Conservation (phyloP, 2,797 vertebrate genomes). For the Peromyscus nudipes region DNA sequence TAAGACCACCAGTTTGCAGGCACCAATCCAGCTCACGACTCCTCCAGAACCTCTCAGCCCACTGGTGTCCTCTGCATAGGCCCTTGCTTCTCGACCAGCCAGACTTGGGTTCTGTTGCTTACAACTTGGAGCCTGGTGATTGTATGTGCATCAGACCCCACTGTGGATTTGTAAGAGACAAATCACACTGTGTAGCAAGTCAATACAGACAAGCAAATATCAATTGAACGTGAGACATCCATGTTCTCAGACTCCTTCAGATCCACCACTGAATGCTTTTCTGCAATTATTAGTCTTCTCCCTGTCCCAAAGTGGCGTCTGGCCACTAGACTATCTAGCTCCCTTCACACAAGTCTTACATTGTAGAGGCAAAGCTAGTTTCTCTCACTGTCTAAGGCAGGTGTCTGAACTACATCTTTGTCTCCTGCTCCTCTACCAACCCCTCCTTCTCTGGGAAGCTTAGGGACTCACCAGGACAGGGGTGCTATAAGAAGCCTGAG, state of each 20-base stretch:
- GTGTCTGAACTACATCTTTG: not conserved
- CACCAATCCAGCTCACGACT: not conserved
- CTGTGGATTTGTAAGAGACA: not conserved
- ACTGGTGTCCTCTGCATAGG: not conserved
- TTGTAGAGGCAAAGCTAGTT: not conserved
- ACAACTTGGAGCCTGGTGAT: not conserved
- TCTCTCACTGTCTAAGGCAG: not conserved
- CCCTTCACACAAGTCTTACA: not conserved
- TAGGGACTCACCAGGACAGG: not conserved
- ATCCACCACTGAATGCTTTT: not conserved
- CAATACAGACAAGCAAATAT: not conserved
- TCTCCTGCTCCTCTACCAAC: not conserved
- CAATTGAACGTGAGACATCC: not conserved
- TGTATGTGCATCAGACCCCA: not conserved
- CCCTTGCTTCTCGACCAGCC: not conserved
- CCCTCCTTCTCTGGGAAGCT: not conserved
- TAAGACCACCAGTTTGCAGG: too few species aligned
- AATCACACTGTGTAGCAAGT: not conserved
- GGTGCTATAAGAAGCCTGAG: not conserved
- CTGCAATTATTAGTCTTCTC: too few species aligned
- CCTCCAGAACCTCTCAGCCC: not conserved
- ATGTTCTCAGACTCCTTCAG: not conserved
- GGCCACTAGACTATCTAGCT: not conserved
- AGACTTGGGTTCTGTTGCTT: not conserved
- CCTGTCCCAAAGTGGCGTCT: not conserved